Evolutionary conservation across 2,888 invertebrate species (phyloP), one percentile per base, ranked within the genome.

Genomic region (Leptinotarsa juncta): DNA sequence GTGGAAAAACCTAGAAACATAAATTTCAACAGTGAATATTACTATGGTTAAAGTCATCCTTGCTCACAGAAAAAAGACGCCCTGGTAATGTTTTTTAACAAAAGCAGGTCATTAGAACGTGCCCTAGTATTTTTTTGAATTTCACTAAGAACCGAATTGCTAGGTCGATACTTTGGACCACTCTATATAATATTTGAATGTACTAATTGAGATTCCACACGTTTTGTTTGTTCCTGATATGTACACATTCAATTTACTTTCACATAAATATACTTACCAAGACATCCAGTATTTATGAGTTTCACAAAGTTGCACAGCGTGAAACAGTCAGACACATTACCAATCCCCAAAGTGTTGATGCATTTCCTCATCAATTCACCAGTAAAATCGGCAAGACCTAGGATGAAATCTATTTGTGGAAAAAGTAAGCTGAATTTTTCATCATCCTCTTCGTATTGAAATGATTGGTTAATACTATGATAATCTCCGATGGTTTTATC

Each of bases 341-440:
- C 96, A 75, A 91, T 91, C 0, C 94, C 93, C 72, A 97, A 90
- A 81, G 94, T 93, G 84, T 94, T 95, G 10, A 97, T 95, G 71
- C 96, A 95, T 81, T 93, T 92, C 68, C 97, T 90, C 97, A 97
- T 97, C 62, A 97, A 86, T 87, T 97, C 97, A 0, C 97, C 97
- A 0, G 96, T 96, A 48, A 97, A 89, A 88, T 97, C 97, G 0
- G 94, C 94, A 51, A 97, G 87, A 0, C 97, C 97, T 57, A 97
- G 88, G 84, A 97, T 88, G 80, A 90, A 93, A 77, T 93, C 93
- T 51, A 84, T 84, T 0, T 89, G 89, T 16, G 88, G 87, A 70
- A 90, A 83, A 20, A 88, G 79, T 32, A 89, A 76, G 51, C 62
- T 71, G 50, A 83, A 72, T 65, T 81, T 74, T 18, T 72, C 75